Conservation (phyloP, 2,797 vertebrate species). For the Gouania willdenowi region DNA sequence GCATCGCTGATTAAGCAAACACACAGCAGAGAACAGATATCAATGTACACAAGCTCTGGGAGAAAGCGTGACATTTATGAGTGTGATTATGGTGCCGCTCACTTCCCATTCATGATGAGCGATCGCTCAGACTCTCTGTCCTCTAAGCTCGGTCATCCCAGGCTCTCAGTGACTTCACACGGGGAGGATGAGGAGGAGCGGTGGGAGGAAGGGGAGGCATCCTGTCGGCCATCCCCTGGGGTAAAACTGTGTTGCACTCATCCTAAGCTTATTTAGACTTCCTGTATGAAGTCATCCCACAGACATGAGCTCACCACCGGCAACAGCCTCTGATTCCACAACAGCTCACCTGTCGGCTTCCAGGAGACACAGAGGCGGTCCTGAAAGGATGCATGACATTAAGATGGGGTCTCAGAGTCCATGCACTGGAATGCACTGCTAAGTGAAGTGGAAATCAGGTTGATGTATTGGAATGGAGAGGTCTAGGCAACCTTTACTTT, state of each 20-base stretch:
- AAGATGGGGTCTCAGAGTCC: neutral
- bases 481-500: neutral
- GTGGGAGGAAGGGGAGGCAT: slow-evolving; percentile 42
- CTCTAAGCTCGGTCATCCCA: slow-evolving; percentile 19
- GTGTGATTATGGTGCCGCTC: slow-evolving; percentile 13
- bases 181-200: neutral
- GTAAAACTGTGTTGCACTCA: slow-evolving; percentile 61
- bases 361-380: neutral
- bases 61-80: slow-evolving; percentile 5
- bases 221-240: slow-evolving; percentile 52
- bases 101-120: slow-evolving; percentile 9
- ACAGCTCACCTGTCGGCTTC: slow-evolving; percentile 22
- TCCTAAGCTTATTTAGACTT: slow-evolving; percentile 67
- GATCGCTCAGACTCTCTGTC: slow-evolving; percentile 39
- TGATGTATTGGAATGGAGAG: neutral
- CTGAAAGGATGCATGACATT: neutral
- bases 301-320: slow-evolving; percentile 67
- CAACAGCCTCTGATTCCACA: slow-evolving; percentile 23
- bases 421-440: neutral
- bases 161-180: slow-evolving; percentile 18
- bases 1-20: neutral
- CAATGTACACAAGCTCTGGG: slow-evolving; percentile 4
- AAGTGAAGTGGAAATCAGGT: neutral
- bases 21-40: too few species aligned
- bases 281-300: slow-evolving; percentile 71